phyloP scores from a whole-genome alignment of 2,888 invertebrate genomes.

The Bursaphelenchus okinawaensis region DNA sequence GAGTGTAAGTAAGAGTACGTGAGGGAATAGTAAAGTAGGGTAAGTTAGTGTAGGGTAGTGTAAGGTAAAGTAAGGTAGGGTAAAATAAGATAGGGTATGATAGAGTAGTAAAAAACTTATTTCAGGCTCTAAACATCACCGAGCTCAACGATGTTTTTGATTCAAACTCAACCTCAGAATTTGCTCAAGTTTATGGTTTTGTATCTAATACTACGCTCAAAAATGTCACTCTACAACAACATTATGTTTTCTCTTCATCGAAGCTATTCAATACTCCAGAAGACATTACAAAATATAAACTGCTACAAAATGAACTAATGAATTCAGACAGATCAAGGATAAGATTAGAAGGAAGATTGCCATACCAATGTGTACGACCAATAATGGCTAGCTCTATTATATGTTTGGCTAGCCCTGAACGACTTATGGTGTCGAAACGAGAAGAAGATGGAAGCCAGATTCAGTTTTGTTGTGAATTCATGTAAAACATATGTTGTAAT shows the following conservation, averaged over 20 bases:
- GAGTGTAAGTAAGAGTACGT: too few relatives aligned
- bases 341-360: not conserved
- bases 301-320: not conserved
- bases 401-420: not conserved
- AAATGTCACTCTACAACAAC: not conserved
- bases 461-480: not conserved
- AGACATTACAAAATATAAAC: not conserved
- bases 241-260: not conserved
- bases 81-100: too few relatives aligned
- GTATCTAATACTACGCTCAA: not conserved
- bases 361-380: not conserved
- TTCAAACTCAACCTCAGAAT: not conserved
- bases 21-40: too few relatives aligned
- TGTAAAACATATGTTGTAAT: too few relatives aligned
- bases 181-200: not conserved
- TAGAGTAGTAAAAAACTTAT: not conserved
- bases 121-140: not conserved
- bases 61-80: too few relatives aligned
- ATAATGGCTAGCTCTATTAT: not conserved
- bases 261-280: not conserved
- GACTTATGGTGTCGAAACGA: not conserved
- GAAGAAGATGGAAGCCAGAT: not conserved
- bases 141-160: not conserved
- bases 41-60: too few relatives aligned
- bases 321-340: not conserved